Evolutionary conservation across 2,888 invertebrate genomes (phyloP).

Genomic region (Coelopa pilipes): DNA sequence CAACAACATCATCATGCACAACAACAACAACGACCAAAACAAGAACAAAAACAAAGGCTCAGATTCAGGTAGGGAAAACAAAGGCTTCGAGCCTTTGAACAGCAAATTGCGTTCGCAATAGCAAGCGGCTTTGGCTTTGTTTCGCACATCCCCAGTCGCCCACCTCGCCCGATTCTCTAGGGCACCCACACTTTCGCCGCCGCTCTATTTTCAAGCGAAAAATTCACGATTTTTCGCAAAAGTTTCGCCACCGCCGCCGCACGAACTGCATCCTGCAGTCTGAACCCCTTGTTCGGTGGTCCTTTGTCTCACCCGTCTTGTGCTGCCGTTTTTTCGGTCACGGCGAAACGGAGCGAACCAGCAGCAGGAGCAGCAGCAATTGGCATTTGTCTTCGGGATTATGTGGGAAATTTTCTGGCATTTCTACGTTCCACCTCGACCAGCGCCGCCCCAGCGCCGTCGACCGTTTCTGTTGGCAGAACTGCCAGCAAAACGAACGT

Average conservation of each 20-base stretch:
- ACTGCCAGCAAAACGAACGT: constrained; percentile 1
- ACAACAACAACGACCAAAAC: neutral
- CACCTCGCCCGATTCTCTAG: neutral
- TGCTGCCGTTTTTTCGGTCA: constrained; percentile 9
- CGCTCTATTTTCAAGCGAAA: neutral
- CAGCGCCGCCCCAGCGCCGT: neutral
- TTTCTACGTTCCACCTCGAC: neutral
- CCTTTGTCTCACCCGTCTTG: neutral
- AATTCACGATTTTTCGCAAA: no score
- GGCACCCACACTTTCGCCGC: neutral
- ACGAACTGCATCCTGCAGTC: no score
- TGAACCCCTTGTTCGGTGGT: neutral
- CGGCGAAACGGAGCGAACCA: constrained; percentile 11
- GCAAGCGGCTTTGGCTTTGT: neutral
- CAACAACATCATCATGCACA: no score
- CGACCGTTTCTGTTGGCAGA: neutral
- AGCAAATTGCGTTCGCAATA: constrained; percentile 1
- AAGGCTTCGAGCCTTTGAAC: neutral
- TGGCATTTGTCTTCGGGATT: constrained; percentile 22
- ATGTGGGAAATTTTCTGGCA: constrained; percentile 7
- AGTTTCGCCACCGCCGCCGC: no score
- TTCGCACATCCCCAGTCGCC: neutral
- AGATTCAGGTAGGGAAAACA: neutral
- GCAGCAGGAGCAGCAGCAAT: neutral
- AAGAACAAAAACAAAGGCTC: neutral